Percentiles rank a stretch among this genome's conserved stretches.
These are phyloP conservation scores for Abrostola triplasia DNA, from an alignment of 2,888 invertebrate species.

Conservation along the genomic window DNA sequence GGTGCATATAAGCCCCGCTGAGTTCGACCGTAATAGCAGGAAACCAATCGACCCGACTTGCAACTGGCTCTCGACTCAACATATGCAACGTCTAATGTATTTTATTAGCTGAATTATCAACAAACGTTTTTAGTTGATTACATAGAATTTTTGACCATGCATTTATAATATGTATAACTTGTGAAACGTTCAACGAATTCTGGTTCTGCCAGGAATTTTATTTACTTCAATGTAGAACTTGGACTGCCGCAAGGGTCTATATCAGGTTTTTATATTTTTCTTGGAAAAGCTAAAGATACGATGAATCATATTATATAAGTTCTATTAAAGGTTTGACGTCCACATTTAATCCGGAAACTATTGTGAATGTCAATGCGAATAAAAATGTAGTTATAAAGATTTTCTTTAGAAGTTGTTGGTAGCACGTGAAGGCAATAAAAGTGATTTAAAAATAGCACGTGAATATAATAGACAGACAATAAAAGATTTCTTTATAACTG, in stretches of 20 bases:
- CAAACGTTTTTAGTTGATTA: too few species aligned
- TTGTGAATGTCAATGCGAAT: neutral
- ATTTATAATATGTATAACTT: too few species aligned
- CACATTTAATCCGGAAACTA: neutral
- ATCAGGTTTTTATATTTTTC: too few species aligned
- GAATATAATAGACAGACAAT: constrained; percentile 10
- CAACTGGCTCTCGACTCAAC: neutral
- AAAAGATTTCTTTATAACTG: constrained; percentile 28
- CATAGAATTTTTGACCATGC: too few species aligned
- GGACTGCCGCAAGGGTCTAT: too few species aligned
- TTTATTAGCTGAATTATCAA: neutral
- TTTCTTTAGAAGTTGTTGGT: neutral
- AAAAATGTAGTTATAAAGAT: neutral
- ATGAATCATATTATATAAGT: too few species aligned
- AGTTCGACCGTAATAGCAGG: neutral
- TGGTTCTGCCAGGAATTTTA: too few species aligned
- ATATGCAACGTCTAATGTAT: constrained; percentile 3
- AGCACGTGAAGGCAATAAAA: neutral
- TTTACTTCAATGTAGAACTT: too few species aligned
- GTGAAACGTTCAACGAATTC: too few species aligned
- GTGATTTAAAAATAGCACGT: constrained; percentile 5
- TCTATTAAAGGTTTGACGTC: neutral
- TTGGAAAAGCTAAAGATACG: too few species aligned
- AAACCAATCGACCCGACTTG: neutral
- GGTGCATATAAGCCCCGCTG: neutral